These are phyloP conservation scores for Pelmatolapia mariae DNA, from an alignment of 2,113 vertebrate species.

Conservation along the genomic window DNA sequence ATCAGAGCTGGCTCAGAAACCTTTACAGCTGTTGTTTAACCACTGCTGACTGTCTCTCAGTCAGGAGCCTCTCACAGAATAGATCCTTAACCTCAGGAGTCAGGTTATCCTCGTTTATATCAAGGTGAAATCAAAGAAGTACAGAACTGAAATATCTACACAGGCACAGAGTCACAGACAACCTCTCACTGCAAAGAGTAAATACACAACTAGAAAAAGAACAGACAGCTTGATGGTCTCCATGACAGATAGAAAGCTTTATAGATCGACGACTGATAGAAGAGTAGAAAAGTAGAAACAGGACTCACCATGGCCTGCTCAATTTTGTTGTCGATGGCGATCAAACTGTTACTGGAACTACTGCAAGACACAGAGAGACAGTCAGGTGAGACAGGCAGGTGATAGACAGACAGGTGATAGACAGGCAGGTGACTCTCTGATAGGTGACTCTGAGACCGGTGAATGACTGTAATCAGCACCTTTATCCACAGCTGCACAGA, in stretches of 20 bases:
- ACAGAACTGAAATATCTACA: background rate
- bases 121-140: background rate
- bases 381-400: background rate
- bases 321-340: conserved; percentile 80
- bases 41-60: background rate
- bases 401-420: too few species aligned
- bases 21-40: background rate
- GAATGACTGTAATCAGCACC: background rate
- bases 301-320: conserved; percentile 80
- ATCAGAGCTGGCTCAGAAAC: background rate
- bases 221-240: accelerated
- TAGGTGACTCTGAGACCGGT: background rate
- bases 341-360: conserved; percentile 64
- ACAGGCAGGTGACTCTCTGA: background rate
- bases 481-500: background rate
- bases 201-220: background rate
- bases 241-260: background rate
- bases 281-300: background rate
- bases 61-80: background rate
- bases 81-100: accelerated
- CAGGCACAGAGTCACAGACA: background rate
- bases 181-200: background rate
- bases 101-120: background rate
- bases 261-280: background rate
- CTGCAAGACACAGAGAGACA: conserved; percentile 48